phyloP scores from a whole-genome alignment of 2,888 invertebrate genomes.

The Auanema sp. region DNA sequence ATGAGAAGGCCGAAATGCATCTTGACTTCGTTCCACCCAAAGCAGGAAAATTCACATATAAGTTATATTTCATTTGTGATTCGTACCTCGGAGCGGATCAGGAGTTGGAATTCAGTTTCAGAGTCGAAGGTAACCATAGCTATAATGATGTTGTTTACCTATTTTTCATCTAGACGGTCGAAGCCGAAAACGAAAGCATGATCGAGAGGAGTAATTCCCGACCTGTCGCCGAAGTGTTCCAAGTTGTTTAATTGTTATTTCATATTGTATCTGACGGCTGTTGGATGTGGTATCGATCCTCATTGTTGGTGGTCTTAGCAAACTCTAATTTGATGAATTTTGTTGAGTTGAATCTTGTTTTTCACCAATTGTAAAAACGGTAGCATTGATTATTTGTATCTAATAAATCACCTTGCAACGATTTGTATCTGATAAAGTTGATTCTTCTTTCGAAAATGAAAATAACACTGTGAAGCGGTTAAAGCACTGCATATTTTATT shows the following conservation, averaged over 20 bases:
- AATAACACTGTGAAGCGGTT: no score
- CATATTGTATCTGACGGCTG: no score
- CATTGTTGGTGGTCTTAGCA: no score
- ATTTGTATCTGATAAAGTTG: no score
- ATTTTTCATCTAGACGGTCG: constrained; percentile 3
- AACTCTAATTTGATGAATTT: no score
- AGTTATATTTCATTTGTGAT: constrained; percentile 97
- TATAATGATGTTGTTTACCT: constrained; percentile 3
- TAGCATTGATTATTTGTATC: no score
- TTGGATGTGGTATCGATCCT: no score
- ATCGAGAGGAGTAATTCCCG: constrained; percentile 6
- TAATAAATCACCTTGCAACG: no score
- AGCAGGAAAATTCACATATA: constrained; percentile 77
- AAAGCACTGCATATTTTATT: no score
- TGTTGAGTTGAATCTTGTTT: no score
- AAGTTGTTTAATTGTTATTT: background rate
- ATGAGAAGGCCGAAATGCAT: constrained; percentile 80
- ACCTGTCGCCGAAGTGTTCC: background rate
- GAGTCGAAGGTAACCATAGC: constrained; percentile 53
- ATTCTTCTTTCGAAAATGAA: no score
- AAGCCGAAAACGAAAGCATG: constrained; percentile 18
- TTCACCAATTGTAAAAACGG: no score
- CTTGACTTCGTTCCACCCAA: constrained; percentile 91
- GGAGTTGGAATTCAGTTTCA: constrained; percentile 83
- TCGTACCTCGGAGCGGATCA: constrained; percentile 98